phyloP scores from a whole-genome alignment of 2,888 invertebrate genomes.

The Lithosia quadra region DNA sequence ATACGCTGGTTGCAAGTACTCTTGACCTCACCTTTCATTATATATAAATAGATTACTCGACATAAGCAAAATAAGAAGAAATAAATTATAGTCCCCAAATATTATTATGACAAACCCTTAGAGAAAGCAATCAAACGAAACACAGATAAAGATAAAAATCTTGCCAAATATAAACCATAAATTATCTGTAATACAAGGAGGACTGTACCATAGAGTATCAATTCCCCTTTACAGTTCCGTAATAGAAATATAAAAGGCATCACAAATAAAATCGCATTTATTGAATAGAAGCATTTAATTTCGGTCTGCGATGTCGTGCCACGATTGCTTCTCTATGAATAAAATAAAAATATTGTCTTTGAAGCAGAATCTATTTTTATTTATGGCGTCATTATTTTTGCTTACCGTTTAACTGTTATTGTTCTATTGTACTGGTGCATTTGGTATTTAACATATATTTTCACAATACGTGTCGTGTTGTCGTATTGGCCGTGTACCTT shows the following conservation, averaged over 20 bases:
- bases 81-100: slow-evolving; percentile 39
- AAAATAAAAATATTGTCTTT: slow-evolving; percentile 72
- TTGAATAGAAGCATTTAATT: slow-evolving; percentile 78
- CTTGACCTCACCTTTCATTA: too few relatives aligned
- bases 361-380: slow-evolving; percentile 37
- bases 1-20: too few relatives aligned
- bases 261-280: slow-evolving; percentile 70
- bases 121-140: slow-evolving; percentile 62
- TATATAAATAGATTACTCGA: too few relatives aligned
- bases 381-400: slow-evolving; percentile 28
- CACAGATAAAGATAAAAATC: slow-evolving; percentile 78
- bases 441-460: slow-evolving; percentile 7
- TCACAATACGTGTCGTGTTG: background rate
- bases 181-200: slow-evolving; percentile 68
- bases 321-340: slow-evolving; percentile 69
- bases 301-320: slow-evolving; percentile 58
- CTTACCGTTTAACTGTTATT: slow-evolving; percentile 13
- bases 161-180: slow-evolving; percentile 70
- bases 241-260: slow-evolving; percentile 81
- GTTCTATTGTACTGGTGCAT: slow-evolving; percentile 10
- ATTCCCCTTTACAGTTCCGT: slow-evolving; percentile 68
- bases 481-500: background rate
- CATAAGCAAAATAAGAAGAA: slow-evolving; percentile 21
- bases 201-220: slow-evolving; percentile 58
- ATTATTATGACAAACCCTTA: slow-evolving; percentile 45